Conservation (phyloP, 2,797 vertebrate species). For the Melopsittacus undulatus region DNA sequence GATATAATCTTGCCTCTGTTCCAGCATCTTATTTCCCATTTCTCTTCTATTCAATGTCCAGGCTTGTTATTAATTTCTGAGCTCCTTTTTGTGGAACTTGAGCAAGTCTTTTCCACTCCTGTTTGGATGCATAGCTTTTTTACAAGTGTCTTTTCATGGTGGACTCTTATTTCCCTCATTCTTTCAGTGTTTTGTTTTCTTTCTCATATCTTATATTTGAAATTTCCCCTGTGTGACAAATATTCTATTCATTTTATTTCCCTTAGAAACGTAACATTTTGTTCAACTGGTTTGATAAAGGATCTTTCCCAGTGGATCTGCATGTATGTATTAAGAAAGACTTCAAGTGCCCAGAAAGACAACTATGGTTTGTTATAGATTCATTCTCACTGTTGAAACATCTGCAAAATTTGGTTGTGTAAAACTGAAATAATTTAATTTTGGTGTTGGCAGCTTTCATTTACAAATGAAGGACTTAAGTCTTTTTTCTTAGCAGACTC, state of each 20-base stretch:
- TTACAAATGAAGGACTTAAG: neutral
- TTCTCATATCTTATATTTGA: neutral
- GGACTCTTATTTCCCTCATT: neutral
- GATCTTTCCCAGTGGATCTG: neutral
- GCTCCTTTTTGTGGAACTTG: neutral
- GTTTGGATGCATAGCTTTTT: neutral
- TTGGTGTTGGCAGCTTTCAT: neutral
- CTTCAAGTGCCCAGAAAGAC: neutral
- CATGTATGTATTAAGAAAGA: neutral
- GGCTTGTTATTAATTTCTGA: neutral
- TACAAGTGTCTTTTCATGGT: neutral
- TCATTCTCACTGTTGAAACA: neutral
- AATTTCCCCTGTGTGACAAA: neutral
- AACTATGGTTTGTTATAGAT: neutral
- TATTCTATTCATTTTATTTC: rapidly evolving
- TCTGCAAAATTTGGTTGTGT: neutral
- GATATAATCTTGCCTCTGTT: neutral
- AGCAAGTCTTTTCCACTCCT: neutral
- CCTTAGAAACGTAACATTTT: neutral
- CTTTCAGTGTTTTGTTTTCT: neutral
- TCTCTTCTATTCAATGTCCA: neutral
- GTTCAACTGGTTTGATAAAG: neutral
- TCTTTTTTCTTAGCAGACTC: neutral
- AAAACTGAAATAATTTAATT: neutral
- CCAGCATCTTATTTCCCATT: neutral